Evolutionary conservation across 1,140 invertebrate genomes (phyloP).

Genomic region (Onthophagus taurus): DNA sequence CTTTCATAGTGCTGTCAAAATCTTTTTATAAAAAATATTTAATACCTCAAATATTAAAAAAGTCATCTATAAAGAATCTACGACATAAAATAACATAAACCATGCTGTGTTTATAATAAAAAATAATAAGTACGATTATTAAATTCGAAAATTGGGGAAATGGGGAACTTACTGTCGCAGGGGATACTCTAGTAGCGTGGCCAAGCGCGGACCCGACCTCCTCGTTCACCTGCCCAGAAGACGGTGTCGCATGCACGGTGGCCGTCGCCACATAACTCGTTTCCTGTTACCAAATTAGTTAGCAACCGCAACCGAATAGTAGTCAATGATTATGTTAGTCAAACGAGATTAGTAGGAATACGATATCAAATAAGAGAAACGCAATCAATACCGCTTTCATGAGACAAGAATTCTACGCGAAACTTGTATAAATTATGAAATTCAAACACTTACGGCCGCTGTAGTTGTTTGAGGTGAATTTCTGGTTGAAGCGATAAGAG

Average conservation of each 20-base stretch:
- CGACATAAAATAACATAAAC: no score
- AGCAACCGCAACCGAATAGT: slow-evolving; percentile 36
- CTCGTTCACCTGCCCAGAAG: slow-evolving; percentile 44
- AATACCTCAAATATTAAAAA: no score
- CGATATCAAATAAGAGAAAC: not conserved
- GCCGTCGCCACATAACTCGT: slow-evolving; percentile 56
- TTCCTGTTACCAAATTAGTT: slow-evolving; percentile 47
- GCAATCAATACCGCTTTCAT: no score
- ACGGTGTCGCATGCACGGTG: slow-evolving; percentile 46
- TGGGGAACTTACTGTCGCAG: slow-evolving; percentile 68
- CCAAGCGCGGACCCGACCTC: slow-evolving; percentile 57
- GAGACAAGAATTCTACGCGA: no score
- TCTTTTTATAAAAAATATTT: no score
- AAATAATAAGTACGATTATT: not conserved
- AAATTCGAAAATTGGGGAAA: not conserved
- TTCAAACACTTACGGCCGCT: slow-evolving; percentile 43
- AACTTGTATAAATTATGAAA: no score
- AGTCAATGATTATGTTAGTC: no score
- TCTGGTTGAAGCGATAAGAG: slow-evolving; percentile 31
- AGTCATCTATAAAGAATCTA: no score
- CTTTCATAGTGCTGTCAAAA: no score
- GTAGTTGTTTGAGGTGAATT: slow-evolving; percentile 67
- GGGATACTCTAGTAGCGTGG: slow-evolving; percentile 77
- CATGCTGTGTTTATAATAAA: no score
- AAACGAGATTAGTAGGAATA: slow-evolving; percentile 8